Evolutionary conservation across 2,113 vertebrate species (phyloP), one percentile per base, ranked within the genome.

Genomic region (Myotis davidii): DNA sequence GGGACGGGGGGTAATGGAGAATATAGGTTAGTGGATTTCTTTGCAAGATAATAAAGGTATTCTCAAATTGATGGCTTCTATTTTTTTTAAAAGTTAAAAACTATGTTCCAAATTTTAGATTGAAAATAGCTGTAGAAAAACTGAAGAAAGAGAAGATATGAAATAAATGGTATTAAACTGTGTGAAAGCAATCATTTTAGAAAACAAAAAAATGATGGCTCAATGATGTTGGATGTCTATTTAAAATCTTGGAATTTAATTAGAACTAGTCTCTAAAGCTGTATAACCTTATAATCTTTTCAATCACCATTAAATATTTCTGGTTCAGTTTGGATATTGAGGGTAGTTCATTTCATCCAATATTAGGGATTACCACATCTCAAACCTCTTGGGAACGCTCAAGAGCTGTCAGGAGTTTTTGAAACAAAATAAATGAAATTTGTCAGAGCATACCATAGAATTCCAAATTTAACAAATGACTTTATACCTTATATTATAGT

Each of bases 81-180:
- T 74, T 86, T 72, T 82, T 52, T 93, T 32, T 64, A 87, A 88
- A 65, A 85, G 2, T 37, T 59, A 21, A 94, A 77, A 77, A 82
- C 5, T 16, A 3, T 64, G 14, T 83, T 29, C 16, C n/a, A 91
- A 91, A 6, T 4, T 25, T 8, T 17, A 52, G 2, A 20, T 54
- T 86, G 20, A 83, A 86, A 86, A 32, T 61, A 77, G 12, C 17
- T 56, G 11, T 29, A 69, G 69, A 23, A 92, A 96, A 86, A 69
- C n/a, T 25, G 32, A 87, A 70, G 32, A 67, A 70, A 52, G 4
- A 25, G 12, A 65, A 37, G 13, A 37, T 59, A 73, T 25, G 25
- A 42, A 89, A 83, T 52, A 23, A 10, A 52, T 72, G 21, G 29
- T 11, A 76, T 39, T 81, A 45, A 77, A 77, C 2, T 29, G 3